Percentiles rank a stretch among this genome's conserved stretches.
Evolutionary conservation across 1,140 invertebrate species (phyloP).

Genomic region (Lepeophtheirus salmonis): DNA sequence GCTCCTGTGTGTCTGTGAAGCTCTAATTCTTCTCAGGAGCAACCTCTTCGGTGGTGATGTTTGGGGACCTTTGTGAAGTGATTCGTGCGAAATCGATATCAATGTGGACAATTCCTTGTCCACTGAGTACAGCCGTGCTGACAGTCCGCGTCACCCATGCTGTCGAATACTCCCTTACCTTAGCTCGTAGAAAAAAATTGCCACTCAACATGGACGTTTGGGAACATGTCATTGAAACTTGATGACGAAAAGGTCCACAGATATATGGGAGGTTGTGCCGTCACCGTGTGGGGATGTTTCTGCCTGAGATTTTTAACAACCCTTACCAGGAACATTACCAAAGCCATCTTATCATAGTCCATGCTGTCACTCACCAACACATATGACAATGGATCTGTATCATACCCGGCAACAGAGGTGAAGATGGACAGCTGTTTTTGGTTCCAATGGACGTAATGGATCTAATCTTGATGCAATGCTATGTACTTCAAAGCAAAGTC

Average conservation of each 20-base stretch:
- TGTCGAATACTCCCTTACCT: background rate
- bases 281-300: background rate
- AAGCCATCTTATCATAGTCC: background rate
- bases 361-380: background rate
- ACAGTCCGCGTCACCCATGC: background rate
- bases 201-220: background rate
- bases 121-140: background rate
- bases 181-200: background rate
- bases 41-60: no score
- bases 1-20: no score
- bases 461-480: background rate
- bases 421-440: background rate
- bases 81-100: no score
- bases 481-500: background rate
- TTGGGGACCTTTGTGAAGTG: no score
- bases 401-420: background rate
- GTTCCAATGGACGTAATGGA: background rate
- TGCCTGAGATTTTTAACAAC: background rate
- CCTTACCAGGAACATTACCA: background rate
- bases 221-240: background rate
- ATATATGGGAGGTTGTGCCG: background rate
- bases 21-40: no score
- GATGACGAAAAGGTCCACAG: background rate
- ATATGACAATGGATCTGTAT: background rate
- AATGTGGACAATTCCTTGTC: no score